A percentile compares a stretch with the other conserved stretches of the same genome.
Conservation (phyloP, 2,888 invertebrate species). For the Oscheius sp. region DNA sequence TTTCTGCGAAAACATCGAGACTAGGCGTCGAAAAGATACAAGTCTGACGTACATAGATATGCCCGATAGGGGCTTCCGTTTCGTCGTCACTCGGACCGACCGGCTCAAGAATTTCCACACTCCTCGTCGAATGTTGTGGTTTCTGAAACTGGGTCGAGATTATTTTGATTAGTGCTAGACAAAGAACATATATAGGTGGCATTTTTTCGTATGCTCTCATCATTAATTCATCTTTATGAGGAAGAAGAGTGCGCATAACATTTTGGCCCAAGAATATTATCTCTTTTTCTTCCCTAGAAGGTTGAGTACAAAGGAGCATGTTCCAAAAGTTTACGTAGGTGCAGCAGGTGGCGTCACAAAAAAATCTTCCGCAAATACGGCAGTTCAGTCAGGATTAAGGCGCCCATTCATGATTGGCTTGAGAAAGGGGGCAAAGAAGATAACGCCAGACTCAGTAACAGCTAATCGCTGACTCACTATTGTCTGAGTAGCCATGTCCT, state of each 20-base stretch:
- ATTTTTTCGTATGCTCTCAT: slow-evolving; percentile 1
- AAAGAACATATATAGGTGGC: slow-evolving; percentile 2
- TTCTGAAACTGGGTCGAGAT: slow-evolving; percentile 22
- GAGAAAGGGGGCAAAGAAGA: background rate
- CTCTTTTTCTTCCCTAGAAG: too few species aligned
- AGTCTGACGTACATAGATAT: slow-evolving; percentile 26
- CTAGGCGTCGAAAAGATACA: background rate
- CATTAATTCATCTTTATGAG: background rate
- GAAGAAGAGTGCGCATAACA: background rate
- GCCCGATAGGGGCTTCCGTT: slow-evolving; percentile 39
- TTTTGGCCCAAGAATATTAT: too few species aligned
- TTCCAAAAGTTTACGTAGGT: background rate
- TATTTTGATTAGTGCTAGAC: too few species aligned
- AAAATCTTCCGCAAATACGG: slow-evolving; percentile 19
- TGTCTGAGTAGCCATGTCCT: slow-evolving; percentile 56
- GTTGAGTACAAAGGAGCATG: too few species aligned
- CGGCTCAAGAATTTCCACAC: slow-evolving; percentile 52
- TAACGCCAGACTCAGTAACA: background rate
- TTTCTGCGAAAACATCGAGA: background rate
- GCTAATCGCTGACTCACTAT: slow-evolving; percentile 12
- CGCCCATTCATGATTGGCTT: slow-evolving; percentile 25
- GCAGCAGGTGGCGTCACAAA: slow-evolving; percentile 19
- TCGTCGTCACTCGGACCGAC: slow-evolving; percentile 39
- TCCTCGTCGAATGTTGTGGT: slow-evolving; percentile 45
- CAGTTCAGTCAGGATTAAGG: slow-evolving; percentile 27